These are phyloP conservation scores for Synanthedon formicaeformis DNA, from an alignment of 2,888 invertebrate species.

Conservation along the genomic window DNA sequence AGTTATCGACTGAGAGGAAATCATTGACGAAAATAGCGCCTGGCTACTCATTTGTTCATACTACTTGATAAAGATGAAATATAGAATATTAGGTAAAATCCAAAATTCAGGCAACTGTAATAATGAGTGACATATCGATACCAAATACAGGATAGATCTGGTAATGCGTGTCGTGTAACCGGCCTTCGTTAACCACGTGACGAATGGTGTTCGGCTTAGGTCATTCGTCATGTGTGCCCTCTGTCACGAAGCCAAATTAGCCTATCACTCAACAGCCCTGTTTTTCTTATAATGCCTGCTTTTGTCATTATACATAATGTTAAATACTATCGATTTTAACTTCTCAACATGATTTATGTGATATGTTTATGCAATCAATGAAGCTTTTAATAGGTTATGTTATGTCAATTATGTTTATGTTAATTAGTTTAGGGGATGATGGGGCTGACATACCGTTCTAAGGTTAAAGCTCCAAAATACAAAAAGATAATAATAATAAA, in stretches of 20 bases:
- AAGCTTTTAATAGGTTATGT: no score
- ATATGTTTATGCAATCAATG: no score
- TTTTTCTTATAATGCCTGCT: constrained; percentile 6
- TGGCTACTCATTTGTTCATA: not conserved
- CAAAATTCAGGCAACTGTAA: not conserved
- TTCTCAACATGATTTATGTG: no score
- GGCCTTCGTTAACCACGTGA: constrained; percentile 42
- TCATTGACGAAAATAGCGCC: no score
- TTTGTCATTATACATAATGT: constrained; percentile 8
- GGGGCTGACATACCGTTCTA: no score
- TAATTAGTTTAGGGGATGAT: no score
- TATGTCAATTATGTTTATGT: no score
- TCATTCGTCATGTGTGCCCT: constrained; percentile 12
- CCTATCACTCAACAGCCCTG: constrained; percentile 14
- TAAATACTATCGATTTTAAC: not conserved
- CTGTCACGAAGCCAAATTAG: constrained; percentile 11
- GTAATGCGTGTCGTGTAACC: constrained; percentile 33
- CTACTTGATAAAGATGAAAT: not conserved
- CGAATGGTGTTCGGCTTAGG: constrained; percentile 20
- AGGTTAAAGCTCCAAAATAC: no score
- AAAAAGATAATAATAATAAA: no score
- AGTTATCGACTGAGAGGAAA: no score
- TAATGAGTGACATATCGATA: constrained; percentile 18
- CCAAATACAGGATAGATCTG: constrained; percentile 31
- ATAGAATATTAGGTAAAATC: no score